These are phyloP conservation scores for Oophaga sylvatica DNA, from an alignment of 2,797 vertebrate species.

Conservation along the genomic window DNA sequence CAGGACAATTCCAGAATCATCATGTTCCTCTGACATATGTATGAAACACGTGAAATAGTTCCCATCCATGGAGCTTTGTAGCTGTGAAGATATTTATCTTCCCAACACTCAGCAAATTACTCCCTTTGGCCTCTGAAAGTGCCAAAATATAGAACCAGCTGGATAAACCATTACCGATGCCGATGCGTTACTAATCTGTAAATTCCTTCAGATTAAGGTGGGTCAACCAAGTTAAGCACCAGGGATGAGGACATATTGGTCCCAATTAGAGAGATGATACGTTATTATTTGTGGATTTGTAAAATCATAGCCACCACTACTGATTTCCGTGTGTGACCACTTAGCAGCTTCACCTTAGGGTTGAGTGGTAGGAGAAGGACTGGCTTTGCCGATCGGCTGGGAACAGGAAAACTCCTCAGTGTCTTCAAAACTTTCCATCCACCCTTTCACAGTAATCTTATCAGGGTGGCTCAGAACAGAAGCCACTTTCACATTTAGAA, in stretches of 20 bases:
- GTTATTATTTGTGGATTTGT: neutral
- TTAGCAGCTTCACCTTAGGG: constrained; percentile 5
- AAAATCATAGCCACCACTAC: neutral
- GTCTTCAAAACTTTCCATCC: constrained; percentile 46
- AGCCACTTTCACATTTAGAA: constrained; percentile 43
- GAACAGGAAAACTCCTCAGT: constrained; percentile 36
- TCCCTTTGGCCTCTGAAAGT: neutral
- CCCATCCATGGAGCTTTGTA: neutral
- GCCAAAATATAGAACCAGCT: neutral
- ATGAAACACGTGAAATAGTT: neutral
- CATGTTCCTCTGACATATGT: neutral
- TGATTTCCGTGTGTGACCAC: neutral
- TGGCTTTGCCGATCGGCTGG: constrained; percentile 25
- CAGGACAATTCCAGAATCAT: neutral
- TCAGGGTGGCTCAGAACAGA: constrained; percentile 48
- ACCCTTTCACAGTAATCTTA: constrained; percentile 53
- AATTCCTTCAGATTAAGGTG: neutral
- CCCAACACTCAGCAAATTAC: neutral
- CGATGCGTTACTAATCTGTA: neutral
- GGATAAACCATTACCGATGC: neutral
- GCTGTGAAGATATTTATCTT: neutral
- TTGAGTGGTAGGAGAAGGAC: constrained; percentile 7
- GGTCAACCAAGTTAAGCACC: neutral
- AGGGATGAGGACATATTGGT: neutral
- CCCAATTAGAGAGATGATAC: neutral